Evolutionary conservation across 2,797 vertebrate species (phyloP).

Genomic region (Sebastes nivosus): DNA sequence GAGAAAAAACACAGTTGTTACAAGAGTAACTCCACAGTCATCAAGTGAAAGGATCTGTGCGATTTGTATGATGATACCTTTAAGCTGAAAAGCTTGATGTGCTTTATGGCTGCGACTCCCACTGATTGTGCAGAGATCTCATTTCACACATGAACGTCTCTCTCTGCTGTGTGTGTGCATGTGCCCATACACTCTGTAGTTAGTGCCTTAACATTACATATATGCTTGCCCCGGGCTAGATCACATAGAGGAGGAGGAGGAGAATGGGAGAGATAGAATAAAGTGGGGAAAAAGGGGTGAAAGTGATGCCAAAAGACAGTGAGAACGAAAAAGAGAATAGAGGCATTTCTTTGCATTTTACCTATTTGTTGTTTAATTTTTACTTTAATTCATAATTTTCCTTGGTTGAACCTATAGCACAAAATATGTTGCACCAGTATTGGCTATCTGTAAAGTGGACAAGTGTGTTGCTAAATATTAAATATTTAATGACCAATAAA

Average conservation of each 20-base stretch:
- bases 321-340: slow-evolving; percentile 47
- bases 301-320: not conserved
- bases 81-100: slow-evolving; percentile 65
- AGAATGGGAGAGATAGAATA: not conserved
- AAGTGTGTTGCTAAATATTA: not conserved
- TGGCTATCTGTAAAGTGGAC: not conserved
- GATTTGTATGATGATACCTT: slow-evolving; percentile 68
- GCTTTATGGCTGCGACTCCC: slow-evolving; percentile 75
- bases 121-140: slow-evolving; percentile 76
- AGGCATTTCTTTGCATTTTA: not conserved
- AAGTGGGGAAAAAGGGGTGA: slow-evolving; percentile 5
- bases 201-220: slow-evolving; percentile 76
- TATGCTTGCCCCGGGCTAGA: slow-evolving; percentile 75
- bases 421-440: not conserved
- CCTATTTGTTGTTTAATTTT: not conserved
- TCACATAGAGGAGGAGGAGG: slow-evolving; percentile 17
- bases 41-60: slow-evolving; percentile 55
- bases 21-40: slow-evolving; percentile 41
- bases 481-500: not conserved
- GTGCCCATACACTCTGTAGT: slow-evolving; percentile 61
- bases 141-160: slow-evolving; percentile 84
- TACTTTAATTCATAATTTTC: not conserved
- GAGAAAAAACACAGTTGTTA: slow-evolving; percentile 38
- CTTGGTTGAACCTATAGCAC: not conserved
- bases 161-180: slow-evolving; percentile 40